Evolutionary conservation across 2,113 vertebrate genomes (phyloP), one percentile per base, ranked within the genome.

Genomic region (Pedionomus torquatus): DNA sequence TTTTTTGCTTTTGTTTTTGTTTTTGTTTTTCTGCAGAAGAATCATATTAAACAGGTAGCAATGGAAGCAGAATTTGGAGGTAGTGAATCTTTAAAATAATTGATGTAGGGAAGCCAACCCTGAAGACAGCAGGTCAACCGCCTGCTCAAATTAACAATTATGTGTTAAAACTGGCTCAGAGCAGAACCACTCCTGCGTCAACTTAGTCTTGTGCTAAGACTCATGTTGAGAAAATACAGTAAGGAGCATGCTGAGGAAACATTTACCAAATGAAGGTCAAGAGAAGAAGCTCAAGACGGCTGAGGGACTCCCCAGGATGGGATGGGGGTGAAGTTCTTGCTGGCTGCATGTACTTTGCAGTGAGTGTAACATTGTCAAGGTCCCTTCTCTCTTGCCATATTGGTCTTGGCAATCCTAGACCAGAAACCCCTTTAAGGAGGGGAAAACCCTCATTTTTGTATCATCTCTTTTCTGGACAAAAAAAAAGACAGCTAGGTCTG

Each of bases 11-110:
- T 33, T 18, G 35, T 13, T 35, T 11, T 35, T 57, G 58, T 25
- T 35, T 35, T 46, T 28, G 16, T 64, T 49, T 13, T 30, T 10
- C 44, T 37, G 60, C 21, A 43, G 39, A 69, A 65, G 96, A 96
- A 96, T 83, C 49, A 25, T 19, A 66, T 72, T 71, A 94, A 95
- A 63, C 77, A 89, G 77, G 95, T 57, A 93, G 83, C 90, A 55
- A 63, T 77, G 52, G 39, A 70, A 72, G 72, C 5, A 1, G 70
- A 72, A 51, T 83, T 78, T 70, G 58, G 80, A 93, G 63, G 86
- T 20, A 31, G 91, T 9, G 51, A 66, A 66, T 74, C 87, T 74
- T 81, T 87, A 75, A 75, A 94, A 86, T 71, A 91, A 89, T 78
- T 81, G 93, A 82, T 68, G 69, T 9, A 57, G 51, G 43, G 71